A percentile compares a stretch with the other conserved stretches of the same genome.
phyloP scores from a whole-genome alignment of 1,140 invertebrate species.

The Tetraneura akinire region DNA sequence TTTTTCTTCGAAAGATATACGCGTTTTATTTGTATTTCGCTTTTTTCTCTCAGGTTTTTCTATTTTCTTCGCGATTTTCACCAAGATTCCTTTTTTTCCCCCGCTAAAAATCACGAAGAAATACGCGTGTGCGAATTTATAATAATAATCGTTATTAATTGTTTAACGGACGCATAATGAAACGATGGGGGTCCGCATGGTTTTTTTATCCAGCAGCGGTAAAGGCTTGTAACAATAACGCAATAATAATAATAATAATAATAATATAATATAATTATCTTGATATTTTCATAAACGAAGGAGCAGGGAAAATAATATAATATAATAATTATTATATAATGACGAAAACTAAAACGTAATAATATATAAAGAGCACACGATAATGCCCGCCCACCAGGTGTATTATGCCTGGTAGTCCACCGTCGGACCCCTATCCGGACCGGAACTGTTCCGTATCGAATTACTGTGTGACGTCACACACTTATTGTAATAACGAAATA shows the following conservation, averaged over 20 bases:
- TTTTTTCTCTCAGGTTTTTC: too few relatives aligned
- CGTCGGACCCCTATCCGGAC: background rate
- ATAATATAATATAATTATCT: slow-evolving; percentile 18
- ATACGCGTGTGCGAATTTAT: slow-evolving; percentile 11
- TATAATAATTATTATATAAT: slow-evolving; percentile 27
- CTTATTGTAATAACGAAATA: background rate
- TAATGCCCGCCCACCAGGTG: slow-evolving; percentile 8
- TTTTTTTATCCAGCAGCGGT: background rate
- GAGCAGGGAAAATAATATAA: slow-evolving; percentile 2
- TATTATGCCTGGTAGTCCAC: background rate
- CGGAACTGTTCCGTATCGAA: slow-evolving; percentile 39
- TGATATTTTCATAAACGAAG: background rate
- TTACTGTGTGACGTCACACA: slow-evolving; percentile 27
- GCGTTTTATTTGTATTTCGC: too few relatives aligned
- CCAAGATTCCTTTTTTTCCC: too few relatives aligned
- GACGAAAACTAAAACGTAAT: background rate
- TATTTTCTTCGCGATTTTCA: too few relatives aligned
- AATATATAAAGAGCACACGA: background rate
- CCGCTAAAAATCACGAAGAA: background rate
- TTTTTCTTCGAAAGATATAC: too few relatives aligned
- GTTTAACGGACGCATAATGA: slow-evolving; percentile 20
- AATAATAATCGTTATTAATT: slow-evolving; percentile 24
- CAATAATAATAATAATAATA: too few relatives aligned
- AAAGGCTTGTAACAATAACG: slow-evolving; percentile 43
- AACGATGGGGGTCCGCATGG: slow-evolving; percentile 13